Evolutionary conservation across 2,113 vertebrate genomes (phyloP).

Genomic region (Aegithalos caudatus): DNA sequence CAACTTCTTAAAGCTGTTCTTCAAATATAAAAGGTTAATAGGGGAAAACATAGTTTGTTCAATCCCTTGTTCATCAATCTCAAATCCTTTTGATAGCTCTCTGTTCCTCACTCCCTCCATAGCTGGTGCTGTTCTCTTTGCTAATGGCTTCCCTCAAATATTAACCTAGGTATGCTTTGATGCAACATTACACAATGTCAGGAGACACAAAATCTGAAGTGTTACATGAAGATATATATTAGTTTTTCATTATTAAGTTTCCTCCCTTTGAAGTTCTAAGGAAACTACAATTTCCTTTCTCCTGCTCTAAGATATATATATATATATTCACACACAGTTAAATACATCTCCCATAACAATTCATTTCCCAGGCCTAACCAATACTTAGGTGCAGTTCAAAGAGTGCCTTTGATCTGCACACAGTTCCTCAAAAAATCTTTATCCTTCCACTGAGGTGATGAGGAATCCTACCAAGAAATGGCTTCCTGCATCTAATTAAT

Average conservation of each 20-base stretch:
- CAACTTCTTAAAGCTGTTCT: not conserved
- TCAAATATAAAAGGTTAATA: not conserved
- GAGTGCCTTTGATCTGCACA: not conserved
- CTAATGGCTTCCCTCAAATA: not conserved
- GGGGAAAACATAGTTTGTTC: not conserved
- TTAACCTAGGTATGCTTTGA: conserved; percentile 22
- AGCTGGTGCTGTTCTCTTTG: not conserved
- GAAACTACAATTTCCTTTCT: conserved; percentile 48
- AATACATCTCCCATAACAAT: not conserved
- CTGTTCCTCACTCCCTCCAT: not conserved
- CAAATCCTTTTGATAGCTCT: not conserved
- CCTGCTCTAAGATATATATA: not conserved
- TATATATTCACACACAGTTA: not conserved
- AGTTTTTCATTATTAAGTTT: conserved; percentile 16
- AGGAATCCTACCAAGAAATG: not conserved
- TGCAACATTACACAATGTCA: conserved; percentile 2
- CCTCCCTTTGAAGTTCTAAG: conserved; percentile 47
- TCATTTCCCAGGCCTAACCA: conserved; percentile 1
- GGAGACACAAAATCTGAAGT: not conserved
- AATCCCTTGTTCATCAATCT: not conserved
- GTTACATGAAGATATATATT: not conserved
- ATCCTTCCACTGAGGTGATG: not conserved
- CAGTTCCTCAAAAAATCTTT: not conserved
- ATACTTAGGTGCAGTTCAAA: not conserved
- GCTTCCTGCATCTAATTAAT: not conserved